These are phyloP conservation scores for Anthopleura xanthogrammica DNA, from an alignment of 92 coral and sea anemone species.

Conservation along the genomic window DNA sequence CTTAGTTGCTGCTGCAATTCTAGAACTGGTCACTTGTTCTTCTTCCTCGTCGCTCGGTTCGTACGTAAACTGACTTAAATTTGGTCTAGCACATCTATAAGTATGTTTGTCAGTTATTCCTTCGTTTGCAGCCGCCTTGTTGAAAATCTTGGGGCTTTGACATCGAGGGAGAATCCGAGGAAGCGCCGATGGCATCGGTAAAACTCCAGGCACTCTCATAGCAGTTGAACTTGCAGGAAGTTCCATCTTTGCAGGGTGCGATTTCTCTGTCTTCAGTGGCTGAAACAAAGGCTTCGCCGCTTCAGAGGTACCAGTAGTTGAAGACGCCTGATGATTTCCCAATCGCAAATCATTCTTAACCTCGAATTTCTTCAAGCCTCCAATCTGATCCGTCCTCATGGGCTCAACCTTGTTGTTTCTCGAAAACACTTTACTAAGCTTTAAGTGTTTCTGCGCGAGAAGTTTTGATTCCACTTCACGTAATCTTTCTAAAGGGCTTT, in stretches of 20 bases:
- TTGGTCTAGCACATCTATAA: neutral
- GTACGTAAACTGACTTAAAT: neutral
- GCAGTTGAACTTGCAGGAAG: neutral
- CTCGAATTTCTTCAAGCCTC: neutral
- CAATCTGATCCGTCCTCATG: neutral
- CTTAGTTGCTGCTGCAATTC: neutral
- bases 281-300: neutral
- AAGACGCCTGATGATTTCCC: neutral
- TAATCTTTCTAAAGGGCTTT: slow-evolving; percentile 2
- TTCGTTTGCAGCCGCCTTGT: neutral
- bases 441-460: neutral
- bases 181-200: neutral
- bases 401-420: slow-evolving; percentile 1
- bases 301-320: neutral
- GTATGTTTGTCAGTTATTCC: neutral
- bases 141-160: neutral
- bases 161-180: slow-evolving; percentile 1
- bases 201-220: neutral
- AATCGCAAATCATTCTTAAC: neutral
- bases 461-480: neutral
- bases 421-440: neutral
- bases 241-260: neutral
- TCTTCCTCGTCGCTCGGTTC: slow-evolving; percentile 1
- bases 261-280: neutral
- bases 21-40: neutral